Evolutionary conservation across 2,888 invertebrate species (phyloP), one percentile per base, ranked within the genome.

Genomic region (Drosophila dives): DNA sequence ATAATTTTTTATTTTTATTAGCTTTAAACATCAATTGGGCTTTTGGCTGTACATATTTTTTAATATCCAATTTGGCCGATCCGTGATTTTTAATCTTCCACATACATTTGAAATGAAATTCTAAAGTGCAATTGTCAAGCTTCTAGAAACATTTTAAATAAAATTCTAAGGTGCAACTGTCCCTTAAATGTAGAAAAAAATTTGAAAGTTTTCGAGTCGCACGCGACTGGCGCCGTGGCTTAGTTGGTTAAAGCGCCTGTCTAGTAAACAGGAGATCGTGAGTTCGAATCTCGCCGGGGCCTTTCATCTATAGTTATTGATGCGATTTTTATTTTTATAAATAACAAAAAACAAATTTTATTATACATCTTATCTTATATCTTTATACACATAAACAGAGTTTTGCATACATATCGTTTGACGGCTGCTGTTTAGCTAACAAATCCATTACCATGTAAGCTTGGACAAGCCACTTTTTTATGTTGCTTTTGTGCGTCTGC

Each of bases 241-340:
- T 92, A 92, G 92, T 92, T 92, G 92, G 92, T 92, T 92, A 92
- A 92, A 92, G 92, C 92, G 92, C 92, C 92, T 92, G 95, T 95
- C 95, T 95, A 95, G 95, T 95, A 95, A 95, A 95, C 95, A 95
- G 95, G 95, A 95, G 95, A 95, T 95, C 95, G 93, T 94, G 95
- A 95, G 95, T 95, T 95, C 95, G 95, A 95, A 94, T 95, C 95
- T 95, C 80, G 76, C 69, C 76, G 75, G 80, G 76, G 76, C 80
- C 80, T 45, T 76, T 49, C 2, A 10, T 0, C 6, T 11, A 2
- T n/a, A 7, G 3, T 6, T 3, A 2, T 1, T 3, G 5, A 23
- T 45, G 20, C 0, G 20, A 15, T 45, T 48, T 7, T 29, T 3
- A 1, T 17, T 36, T 38, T 54, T 15, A 15, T 36, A 11, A 36